These are phyloP conservation scores for Empidonax traillii DNA, from an alignment of 2,113 vertebrate genomes.

Conservation along the genomic window DNA sequence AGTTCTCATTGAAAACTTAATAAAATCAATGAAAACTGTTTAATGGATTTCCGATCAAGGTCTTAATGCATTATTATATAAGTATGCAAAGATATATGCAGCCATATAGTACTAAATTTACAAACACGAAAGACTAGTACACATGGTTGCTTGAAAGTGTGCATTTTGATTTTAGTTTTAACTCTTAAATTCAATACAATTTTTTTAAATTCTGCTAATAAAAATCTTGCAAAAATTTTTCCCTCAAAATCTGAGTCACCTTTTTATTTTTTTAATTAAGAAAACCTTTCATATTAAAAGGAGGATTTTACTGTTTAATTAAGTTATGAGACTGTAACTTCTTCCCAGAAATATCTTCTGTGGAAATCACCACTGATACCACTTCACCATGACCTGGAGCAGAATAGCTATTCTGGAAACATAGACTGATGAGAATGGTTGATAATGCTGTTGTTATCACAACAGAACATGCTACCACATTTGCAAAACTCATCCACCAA, in stretches of 20 bases:
- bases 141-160: not conserved
- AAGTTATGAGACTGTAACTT: not conserved
- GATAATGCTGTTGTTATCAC: not conserved
- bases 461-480: not conserved
- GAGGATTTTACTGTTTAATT: conserved; percentile 15
- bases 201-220: not conserved
- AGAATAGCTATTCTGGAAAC: not conserved
- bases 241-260: not conserved
- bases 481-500: not conserved
- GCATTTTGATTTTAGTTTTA: not conserved
- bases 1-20: not conserved
- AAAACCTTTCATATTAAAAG: not conserved
- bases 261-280: not conserved
- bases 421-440: not conserved
- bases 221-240: not conserved
- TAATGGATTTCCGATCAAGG: not conserved
- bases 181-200: not conserved
- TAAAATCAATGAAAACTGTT: not conserved
- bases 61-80: not conserved
- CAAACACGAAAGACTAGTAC: not conserved
- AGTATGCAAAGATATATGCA: not conserved
- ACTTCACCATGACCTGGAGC: not conserved
- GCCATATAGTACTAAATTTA: not conserved
- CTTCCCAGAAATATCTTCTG: not conserved
- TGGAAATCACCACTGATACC: not conserved